Evolutionary conservation across 2,113 vertebrate species (phyloP).

Genomic region (Rhinichthys klamathensis): DNA sequence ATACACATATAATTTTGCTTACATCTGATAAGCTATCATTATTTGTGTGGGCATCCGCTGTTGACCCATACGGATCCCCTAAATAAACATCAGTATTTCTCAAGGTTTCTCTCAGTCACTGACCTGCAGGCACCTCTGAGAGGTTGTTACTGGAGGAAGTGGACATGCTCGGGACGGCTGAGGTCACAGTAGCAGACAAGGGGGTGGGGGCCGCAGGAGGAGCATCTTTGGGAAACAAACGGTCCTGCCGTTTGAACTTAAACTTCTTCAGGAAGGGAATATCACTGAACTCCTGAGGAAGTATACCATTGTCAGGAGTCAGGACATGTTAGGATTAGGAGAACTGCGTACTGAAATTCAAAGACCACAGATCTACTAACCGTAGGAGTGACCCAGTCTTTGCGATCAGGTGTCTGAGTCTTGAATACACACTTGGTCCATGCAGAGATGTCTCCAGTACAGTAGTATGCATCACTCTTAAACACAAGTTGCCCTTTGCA

Average conservation of each 20-base stretch:
- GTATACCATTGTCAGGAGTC: neutral
- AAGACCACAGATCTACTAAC: slow-evolving; percentile 67
- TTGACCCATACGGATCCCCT: neutral
- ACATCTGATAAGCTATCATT: neutral
- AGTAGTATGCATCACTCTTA: slow-evolving; percentile 90
- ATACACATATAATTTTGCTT: neutral
- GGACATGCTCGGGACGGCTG: slow-evolving; percentile 52
- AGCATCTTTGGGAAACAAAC: slow-evolving; percentile 80
- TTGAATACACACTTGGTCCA: slow-evolving; percentile 97
- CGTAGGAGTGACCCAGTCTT: slow-evolving; percentile 91
- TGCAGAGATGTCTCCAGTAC: slow-evolving; percentile 90
- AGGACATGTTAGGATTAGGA: neutral
- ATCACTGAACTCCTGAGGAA: slow-evolving; percentile 86
- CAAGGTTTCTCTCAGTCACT: slow-evolving; percentile 19
- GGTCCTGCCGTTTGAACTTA: slow-evolving; percentile 90
- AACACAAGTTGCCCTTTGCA: slow-evolving; percentile 93
- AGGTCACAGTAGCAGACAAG: slow-evolving; percentile 43
- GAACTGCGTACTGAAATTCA: neutral
- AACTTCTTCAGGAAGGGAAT: slow-evolving; percentile 93
- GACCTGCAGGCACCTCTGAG: slow-evolving; percentile 77
- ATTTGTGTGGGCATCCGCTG: neutral
- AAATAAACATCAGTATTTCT: neutral
- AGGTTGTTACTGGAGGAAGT: slow-evolving; percentile 57
- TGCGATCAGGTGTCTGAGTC: slow-evolving; percentile 83
- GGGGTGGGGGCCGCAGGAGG: slow-evolving; percentile 52